phyloP scores from a whole-genome alignment of 2,888 invertebrate genomes.

The Euzophera pinguis region DNA sequence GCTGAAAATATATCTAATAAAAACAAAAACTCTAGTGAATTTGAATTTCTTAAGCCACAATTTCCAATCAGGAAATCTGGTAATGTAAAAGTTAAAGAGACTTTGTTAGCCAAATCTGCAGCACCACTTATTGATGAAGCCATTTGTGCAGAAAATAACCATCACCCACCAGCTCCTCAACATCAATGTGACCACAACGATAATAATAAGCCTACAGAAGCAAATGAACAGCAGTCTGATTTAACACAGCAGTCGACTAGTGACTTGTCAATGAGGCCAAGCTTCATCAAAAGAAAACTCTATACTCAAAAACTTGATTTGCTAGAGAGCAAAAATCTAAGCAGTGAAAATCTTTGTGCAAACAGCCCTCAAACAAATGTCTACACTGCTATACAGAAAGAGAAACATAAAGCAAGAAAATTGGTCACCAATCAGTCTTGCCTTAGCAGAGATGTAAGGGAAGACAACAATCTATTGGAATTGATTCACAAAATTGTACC shows the following conservation, averaged over 20 bases:
- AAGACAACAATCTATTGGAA: conserved; percentile 54
- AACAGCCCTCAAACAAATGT: conserved; percentile 51
- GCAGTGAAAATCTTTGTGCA: conserved; percentile 32
- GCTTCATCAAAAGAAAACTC: conserved; percentile 67
- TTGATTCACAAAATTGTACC: conserved; percentile 69
- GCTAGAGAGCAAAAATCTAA: conserved; percentile 46
- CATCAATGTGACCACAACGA: background rate
- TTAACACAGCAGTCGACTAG: conserved; percentile 24
- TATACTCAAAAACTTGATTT: conserved; percentile 65
- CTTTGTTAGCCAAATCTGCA: conserved; percentile 39
- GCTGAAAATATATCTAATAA: conserved; percentile 8
- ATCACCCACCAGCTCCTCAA: background rate
- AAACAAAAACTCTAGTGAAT: conserved; percentile 30
- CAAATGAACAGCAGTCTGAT: conserved; percentile 14
- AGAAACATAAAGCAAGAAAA: conserved; percentile 61
- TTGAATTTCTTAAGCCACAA: conserved; percentile 51
- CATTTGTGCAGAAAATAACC: background rate
- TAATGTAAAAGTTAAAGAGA: conserved; percentile 32
- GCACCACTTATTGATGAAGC: conserved; percentile 23
- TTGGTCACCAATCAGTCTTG: conserved; percentile 55
- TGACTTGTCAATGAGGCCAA: conserved; percentile 57
- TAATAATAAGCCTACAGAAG: conserved; percentile 16
- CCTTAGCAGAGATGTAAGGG: conserved; percentile 51
- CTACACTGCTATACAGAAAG: conserved; percentile 42
- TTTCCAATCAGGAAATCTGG: conserved; percentile 40